A percentile compares a stretch with the other conserved stretches of the same genome.
Conservation (phyloP, 2,888 invertebrate species). For the Crocallis elinguaria region DNA sequence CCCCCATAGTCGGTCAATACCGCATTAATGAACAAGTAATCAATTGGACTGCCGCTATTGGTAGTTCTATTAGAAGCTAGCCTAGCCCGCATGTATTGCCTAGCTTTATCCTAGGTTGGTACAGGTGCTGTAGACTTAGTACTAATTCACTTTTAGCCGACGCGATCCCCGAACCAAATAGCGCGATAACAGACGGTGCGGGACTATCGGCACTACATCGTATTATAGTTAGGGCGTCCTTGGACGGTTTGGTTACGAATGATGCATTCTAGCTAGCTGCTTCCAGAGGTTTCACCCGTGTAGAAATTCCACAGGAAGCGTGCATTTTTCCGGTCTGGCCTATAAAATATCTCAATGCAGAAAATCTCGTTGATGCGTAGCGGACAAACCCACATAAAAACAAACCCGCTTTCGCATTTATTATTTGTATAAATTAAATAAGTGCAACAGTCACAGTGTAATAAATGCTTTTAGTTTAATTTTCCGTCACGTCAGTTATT, state of each 20-base stretch:
- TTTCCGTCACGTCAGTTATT: too few relatives aligned
- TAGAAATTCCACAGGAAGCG: too few relatives aligned
- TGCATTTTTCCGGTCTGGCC: too few relatives aligned
- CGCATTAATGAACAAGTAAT: not conserved
- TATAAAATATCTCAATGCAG: too few relatives aligned
- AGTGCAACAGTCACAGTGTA: too few relatives aligned
- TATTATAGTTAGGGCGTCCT: not conserved
- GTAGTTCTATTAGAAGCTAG: not conserved
- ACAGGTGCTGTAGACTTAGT: slow-evolving; percentile 51
- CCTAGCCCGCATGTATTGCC: not conserved
- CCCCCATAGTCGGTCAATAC: not conserved
- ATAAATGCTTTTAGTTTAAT: too few relatives aligned
- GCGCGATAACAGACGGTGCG: slow-evolving; percentile 16
- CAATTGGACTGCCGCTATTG: not conserved
- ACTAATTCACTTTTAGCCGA: slow-evolving; percentile 61
- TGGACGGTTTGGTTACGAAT: not conserved
- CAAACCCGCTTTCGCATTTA: too few relatives aligned
- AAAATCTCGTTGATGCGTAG: too few relatives aligned
- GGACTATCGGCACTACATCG: slow-evolving; percentile 7
- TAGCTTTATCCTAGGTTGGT: slow-evolving; percentile 43
- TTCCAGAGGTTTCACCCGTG: too few relatives aligned
- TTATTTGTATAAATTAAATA: too few relatives aligned
- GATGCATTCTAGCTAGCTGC: not conserved
- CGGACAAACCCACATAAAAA: too few relatives aligned
- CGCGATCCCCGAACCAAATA: slow-evolving; percentile 6